Evolutionary conservation across 2,888 invertebrate species (phyloP).

Genomic region (Sinhomidia bicolor): DNA sequence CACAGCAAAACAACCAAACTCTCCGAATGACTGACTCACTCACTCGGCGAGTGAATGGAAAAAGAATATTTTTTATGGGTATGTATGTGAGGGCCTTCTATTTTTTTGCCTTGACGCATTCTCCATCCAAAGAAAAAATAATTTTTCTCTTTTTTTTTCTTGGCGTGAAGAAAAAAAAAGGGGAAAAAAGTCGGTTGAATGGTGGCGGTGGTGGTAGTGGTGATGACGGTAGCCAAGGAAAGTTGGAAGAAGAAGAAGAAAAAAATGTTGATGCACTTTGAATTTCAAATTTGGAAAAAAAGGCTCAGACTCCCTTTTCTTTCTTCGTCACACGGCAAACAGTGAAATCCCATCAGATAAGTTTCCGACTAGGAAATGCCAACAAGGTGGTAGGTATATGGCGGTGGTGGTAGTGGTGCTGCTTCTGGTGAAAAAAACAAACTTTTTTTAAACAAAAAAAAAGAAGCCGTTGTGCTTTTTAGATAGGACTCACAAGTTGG

Average conservation of each 20-base stretch:
- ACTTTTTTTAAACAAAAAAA: not conserved
- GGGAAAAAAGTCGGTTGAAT: not conserved
- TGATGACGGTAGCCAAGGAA: slow-evolving; percentile 7
- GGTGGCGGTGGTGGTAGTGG: not conserved
- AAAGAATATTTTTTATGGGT: not conserved
- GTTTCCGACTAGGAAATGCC: slow-evolving; percentile 68
- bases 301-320: not conserved
- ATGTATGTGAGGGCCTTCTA: not conserved
- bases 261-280: slow-evolving; percentile 72
- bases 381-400: slow-evolving; percentile 38
- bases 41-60: not conserved
- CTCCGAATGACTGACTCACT: not conserved
- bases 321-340: slow-evolving; percentile 22
- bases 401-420: slow-evolving; percentile 38
- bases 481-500: not conserved
- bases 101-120: not conserved
- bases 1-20: not conserved
- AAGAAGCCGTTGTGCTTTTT: not conserved
- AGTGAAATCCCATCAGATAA: slow-evolving; percentile 73
- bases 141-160: not conserved
- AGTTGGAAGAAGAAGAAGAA: slow-evolving; percentile 20
- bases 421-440: slow-evolving; percentile 1
- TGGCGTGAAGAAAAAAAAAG: slow-evolving; percentile 1
- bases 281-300: slow-evolving; percentile 70
- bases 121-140: slow-evolving; percentile 15